These are phyloP conservation scores for Menidia beryllina DNA, from an alignment of 2,113 vertebrate genomes.

Conservation along the genomic window DNA sequence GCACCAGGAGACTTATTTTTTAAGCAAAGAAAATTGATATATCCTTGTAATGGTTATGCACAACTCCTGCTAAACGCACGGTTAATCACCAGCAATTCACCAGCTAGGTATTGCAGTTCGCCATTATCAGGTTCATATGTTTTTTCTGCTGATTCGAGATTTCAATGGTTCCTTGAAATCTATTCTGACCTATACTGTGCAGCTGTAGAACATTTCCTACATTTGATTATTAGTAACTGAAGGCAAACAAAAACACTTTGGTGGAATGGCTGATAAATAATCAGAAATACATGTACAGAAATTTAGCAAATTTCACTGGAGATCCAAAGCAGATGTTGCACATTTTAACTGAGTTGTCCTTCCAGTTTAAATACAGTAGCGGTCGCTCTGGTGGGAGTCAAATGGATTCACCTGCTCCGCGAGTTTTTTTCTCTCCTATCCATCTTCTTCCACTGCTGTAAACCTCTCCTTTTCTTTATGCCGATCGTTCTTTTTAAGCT, in stretches of 20 bases:
- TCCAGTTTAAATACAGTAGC: background rate
- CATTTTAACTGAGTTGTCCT: conserved; percentile 10
- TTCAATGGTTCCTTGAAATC: background rate
- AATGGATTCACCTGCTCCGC: conserved; percentile 32
- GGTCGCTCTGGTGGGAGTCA: conserved; percentile 3
- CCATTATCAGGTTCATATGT: background rate
- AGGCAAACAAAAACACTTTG: background rate
- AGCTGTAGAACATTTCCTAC: background rate
- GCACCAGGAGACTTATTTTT: too few relatives aligned
- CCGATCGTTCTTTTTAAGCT: conserved; percentile 54
- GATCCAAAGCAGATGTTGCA: conserved; percentile 1
- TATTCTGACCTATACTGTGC: background rate
- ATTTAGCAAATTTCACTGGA: background rate
- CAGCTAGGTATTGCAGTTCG: too few relatives aligned
- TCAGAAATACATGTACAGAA: background rate
- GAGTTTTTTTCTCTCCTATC: background rate
- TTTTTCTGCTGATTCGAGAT: conserved; percentile 21
- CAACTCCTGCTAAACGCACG: too few relatives aligned
- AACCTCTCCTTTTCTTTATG: conserved; percentile 4
- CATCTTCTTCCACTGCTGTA: conserved; percentile 36
- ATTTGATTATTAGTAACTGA: conserved; percentile 1
- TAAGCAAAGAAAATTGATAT: too few relatives aligned
- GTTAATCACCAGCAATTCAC: too few relatives aligned
- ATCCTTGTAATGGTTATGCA: too few relatives aligned
- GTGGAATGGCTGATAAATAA: background rate